These are phyloP conservation scores for Frankliniella intonsa DNA, from an alignment of 2,888 invertebrate genomes.

Conservation along the genomic window DNA sequence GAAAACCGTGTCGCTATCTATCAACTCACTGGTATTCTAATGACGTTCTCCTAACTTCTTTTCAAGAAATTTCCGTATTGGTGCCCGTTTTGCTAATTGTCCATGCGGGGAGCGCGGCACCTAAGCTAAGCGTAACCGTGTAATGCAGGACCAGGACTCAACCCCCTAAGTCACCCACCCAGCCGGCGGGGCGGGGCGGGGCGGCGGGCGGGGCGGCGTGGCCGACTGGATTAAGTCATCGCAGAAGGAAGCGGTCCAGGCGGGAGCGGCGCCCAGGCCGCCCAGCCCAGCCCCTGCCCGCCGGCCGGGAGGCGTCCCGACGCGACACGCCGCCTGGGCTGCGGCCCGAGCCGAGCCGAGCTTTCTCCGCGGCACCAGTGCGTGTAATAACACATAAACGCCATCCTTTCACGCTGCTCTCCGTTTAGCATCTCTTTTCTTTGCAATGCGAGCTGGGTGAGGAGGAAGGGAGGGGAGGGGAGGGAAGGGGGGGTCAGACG, in stretches of 20 bases:
- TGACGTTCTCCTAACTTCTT: no score
- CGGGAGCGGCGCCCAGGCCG: background rate
- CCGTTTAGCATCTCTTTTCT: no score
- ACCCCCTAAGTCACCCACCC: no score
- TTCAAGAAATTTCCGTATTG: no score
- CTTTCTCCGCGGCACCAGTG: background rate
- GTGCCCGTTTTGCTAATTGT: no score
- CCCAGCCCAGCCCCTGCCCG: background rate
- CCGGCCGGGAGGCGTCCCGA: background rate
- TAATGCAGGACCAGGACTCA: background rate
- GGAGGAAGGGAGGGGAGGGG: no score
- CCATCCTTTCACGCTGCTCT: background rate
- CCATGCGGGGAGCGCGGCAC: no score
- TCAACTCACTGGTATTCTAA: no score
- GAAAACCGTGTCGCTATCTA: no score
- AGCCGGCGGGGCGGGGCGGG: background rate
- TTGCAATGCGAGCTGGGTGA: no score
- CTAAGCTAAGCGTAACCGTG: background rate
- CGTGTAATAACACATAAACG: constrained; percentile 20
- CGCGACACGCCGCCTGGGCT: background rate
- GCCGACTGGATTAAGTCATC: background rate
- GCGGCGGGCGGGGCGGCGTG: background rate
- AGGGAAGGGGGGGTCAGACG: no score
- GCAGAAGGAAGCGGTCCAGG: background rate
- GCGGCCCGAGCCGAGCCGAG: background rate